Percentiles rank a stretch among this genome's conserved stretches.
phyloP scores from a whole-genome alignment of 2,113 vertebrate genomes.

The Cinclus cinclus region DNA sequence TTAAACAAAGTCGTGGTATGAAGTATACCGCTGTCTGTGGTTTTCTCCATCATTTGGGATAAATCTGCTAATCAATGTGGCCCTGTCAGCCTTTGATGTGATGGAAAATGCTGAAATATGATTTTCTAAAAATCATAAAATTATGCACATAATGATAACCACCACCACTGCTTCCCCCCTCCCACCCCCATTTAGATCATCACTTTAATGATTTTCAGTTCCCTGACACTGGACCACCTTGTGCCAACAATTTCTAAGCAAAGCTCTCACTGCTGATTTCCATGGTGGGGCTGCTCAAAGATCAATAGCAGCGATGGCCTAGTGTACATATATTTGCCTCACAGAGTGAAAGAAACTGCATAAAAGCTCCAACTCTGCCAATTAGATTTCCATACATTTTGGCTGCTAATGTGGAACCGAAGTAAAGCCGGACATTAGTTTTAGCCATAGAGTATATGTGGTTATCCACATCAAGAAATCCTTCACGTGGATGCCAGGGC shows the following conservation, averaged over 20 bases:
- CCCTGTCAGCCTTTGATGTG: conserved; percentile 13
- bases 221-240: background rate
- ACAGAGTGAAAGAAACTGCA: conserved; percentile 52
- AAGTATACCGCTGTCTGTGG: background rate
- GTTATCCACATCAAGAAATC: background rate
- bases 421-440: background rate
- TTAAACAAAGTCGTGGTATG: background rate
- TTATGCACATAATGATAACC: conserved; percentile 61
- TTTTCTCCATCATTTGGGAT: conserved; percentile 34
- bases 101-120: conserved; percentile 67
- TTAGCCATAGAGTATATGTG: background rate
- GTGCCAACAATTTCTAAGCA: conserved; percentile 43
- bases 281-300: background rate
- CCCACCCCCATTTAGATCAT: conserved; percentile 64
- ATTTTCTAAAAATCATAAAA: conserved; percentile 73
- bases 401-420: background rate
- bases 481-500: accelerated
- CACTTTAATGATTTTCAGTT: conserved; percentile 75
- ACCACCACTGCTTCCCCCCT: background rate
- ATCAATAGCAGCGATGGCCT: background rate
- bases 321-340: background rate
- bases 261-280: conserved; percentile 21
- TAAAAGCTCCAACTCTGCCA: conserved; percentile 49
- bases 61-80: conserved; percentile 43
- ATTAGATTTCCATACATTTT: conserved; percentile 60